Conservation (phyloP, 2,113 vertebrate genomes). For the Oreochromis aureus region DNA sequence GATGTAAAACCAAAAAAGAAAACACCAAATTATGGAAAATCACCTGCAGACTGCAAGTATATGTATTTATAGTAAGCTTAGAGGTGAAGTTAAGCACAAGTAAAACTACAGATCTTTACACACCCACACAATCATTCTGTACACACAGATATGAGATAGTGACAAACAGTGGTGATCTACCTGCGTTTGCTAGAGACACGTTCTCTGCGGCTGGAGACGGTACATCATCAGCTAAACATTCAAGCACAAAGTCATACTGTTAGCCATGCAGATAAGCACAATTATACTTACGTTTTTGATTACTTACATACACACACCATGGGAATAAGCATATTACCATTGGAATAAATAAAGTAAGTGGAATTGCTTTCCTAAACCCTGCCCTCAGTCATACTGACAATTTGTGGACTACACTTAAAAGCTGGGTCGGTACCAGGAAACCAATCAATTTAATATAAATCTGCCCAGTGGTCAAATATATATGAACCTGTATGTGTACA, state of each 20-base stretch:
- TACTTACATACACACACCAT: not conserved
- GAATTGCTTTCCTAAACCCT: not conserved
- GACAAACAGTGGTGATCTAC: not conserved
- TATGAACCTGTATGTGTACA: not conserved
- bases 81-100: not conserved
- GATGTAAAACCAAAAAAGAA: not conserved
- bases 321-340: not conserved
- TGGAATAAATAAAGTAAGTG: not conserved
- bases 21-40: not conserved
- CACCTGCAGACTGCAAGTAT: not conserved
- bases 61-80: accelerated
- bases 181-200: not conserved
- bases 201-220: not conserved
- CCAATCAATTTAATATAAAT: not conserved
- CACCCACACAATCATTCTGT: not conserved
- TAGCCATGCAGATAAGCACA: not conserved
- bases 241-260: not conserved
- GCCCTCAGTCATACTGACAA: not conserved
- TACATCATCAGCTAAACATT: not conserved
- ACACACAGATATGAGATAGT: not conserved
- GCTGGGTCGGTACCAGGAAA: accelerated
- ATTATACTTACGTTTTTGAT: not conserved
- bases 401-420: not conserved
- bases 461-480: not conserved
- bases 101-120: not conserved